Conservation (phyloP, 2,888 invertebrate species). For the Pristionchus exspectatus region DNA sequence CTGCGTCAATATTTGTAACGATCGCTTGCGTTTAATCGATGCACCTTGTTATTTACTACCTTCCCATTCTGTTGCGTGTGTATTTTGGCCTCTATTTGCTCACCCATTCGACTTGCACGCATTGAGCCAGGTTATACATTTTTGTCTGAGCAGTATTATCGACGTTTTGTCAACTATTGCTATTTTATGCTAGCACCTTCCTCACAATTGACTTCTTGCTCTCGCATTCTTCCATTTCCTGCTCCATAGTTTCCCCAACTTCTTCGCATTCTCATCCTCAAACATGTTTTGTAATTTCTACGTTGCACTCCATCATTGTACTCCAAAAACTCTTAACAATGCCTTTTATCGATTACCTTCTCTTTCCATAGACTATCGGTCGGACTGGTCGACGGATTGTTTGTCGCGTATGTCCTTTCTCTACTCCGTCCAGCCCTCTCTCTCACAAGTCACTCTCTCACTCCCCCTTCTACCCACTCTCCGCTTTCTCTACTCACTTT, state of each 20-base stretch:
- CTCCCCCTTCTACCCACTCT: slow-evolving; percentile 27
- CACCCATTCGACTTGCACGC: neutral
- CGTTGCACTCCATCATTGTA: neutral
- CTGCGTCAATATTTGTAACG: neutral
- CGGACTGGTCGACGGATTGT: slow-evolving; percentile 36
- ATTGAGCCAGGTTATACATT: neutral
- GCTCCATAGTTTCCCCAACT: too few species aligned
- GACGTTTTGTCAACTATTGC: too few species aligned
- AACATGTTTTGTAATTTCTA: neutral
- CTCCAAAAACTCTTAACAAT: too few species aligned
- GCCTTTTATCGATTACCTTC: neutral
- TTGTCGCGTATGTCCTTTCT: slow-evolving; percentile 42
- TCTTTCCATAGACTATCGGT: neutral
- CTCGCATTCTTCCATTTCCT: neutral
- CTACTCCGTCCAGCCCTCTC: slow-evolving; percentile 18
- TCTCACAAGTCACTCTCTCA: neutral
- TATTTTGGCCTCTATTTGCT: neutral
- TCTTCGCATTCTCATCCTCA: neutral
- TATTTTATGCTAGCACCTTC: neutral
- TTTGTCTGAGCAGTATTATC: neutral
- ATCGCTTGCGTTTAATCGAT: neutral
- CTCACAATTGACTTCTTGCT: neutral
- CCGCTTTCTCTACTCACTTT: slow-evolving; percentile 31
- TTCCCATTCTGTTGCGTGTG: neutral
- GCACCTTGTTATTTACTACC: neutral